Evolutionary conservation across 2,888 invertebrate species (phyloP), one percentile per base, ranked within the genome.

Genomic region (Yponomeuta evonymella): DNA sequence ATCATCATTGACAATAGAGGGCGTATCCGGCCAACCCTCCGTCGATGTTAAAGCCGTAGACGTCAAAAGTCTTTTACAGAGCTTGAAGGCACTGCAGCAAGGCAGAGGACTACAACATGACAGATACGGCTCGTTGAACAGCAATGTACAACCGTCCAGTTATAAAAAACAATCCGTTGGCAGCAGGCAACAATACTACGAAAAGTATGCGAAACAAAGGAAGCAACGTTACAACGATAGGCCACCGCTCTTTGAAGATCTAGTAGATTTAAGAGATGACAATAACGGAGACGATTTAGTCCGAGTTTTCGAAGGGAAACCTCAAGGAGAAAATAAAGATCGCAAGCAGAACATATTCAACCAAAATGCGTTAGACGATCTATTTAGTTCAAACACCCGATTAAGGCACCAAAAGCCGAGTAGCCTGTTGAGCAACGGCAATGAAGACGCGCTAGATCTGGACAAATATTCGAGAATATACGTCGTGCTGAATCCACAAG

Each of bases 381-480:
- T 65, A 30, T 65, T 65, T 29, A 65, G 30, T 30, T 12, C 29
- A 65, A 65, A 65, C 65, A 30, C n/a, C 30, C 65, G 30, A 65
- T 6, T 65, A 2, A 65, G 10, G 29, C n/a, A 33, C 30, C 30
- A 10, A 64, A 69, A 43, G 67, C 48, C 69, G 70, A 48, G 51
- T 71, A 33, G 43, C 64, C n/a, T 71, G 69, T 62, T 69, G 71
- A 58, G 69, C 30, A 29, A 23, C 6, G 48, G 36, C 62, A 11
- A 69, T 33, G 58, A 29, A n/a, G 69, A 70, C 0, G 23, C 30
- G 48, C 5, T 30, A 58, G 70, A 70, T 63, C 48, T 51, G 11
- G 76, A 79, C 67, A 76, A 81, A 36, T 84, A 84, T 77, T 84
- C 85, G 2, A 85, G 84, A 77, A 75, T 88, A 67, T 86, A 82